Percentiles rank a stretch among this genome's conserved stretches.
Evolutionary conservation across 2,113 vertebrate genomes (phyloP).

Genomic region (Gavia stellata): DNA sequence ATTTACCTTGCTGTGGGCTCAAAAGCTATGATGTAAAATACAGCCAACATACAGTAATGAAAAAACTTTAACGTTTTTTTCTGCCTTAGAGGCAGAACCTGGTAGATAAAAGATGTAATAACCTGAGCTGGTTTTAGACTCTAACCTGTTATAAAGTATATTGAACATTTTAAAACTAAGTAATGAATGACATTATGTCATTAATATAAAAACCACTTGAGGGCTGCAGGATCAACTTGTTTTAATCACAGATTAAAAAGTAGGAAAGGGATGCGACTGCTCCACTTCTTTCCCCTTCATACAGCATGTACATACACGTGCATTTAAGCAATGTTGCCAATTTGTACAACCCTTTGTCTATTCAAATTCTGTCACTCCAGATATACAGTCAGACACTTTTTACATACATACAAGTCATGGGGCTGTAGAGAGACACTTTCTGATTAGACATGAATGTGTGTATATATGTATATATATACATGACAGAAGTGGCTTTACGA

Average conservation of each 20-base stretch:
- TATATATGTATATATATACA: not conserved
- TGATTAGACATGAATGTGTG: not conserved
- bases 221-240: not conserved
- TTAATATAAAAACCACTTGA: not conserved
- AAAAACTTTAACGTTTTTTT: not conserved
- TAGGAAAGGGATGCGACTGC: not conserved
- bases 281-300: not conserved
- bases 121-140: not conserved
- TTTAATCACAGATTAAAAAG: not conserved
- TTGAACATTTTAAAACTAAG: not conserved
- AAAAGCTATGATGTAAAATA: not conserved
- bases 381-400: not conserved
- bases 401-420: not conserved
- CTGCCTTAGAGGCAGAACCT: not conserved
- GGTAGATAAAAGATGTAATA: not conserved
- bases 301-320: accelerated
- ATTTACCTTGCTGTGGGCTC: not conserved
- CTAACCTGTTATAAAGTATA: not conserved
- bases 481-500: not conserved
- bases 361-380: not conserved
- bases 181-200: not conserved
- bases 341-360: not conserved
- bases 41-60: not conserved
- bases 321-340: not conserved
- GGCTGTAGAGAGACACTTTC: not conserved